Base-by-base conservation (phyloP, 2,888 invertebrate genomes). In the Caenorhabditis sp. region DNA sequence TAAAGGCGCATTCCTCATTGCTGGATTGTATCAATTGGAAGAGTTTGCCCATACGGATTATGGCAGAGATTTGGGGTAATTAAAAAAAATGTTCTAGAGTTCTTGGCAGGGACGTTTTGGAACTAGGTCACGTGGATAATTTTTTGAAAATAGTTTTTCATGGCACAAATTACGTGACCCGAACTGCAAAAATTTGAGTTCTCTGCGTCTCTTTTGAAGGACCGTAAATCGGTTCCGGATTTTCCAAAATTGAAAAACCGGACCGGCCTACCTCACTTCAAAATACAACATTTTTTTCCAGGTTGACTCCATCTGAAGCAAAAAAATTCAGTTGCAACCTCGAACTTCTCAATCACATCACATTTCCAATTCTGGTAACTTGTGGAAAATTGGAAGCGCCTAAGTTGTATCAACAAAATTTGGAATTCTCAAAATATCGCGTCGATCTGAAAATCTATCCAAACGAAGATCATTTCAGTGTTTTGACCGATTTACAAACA, bases 321-420 rank as follows among this genome's bases (percentile, higher is more conserved):
- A 54, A 58, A 6, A 26, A 19, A 8, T 65, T 53, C 50, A 72
- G 68, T 49, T 72, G 72, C 37, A 64, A 72, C 21, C 65, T 61
- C 51, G 4, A 65, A 2, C 54, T 64, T 23, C 21, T 72, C 3
- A 53, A 61, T 36, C 26, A n/a, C 10, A n/a, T 62, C 23, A 43
- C 12, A 27, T 62, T 65, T 21, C 64, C 67, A 17, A 61, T 68
- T 54, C 50, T 68, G 1, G 37, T 58, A 1, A 43, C 68, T 2
- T 55, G 53, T 23, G 61, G 72, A 37, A 58, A 36, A 58, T 5
- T 61, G 19, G 72, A 72, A 50, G 67, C 72, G 10, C 72, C 67
- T 23, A 67, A 64, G 31, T n/a, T 72, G 19, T 64, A 62, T 57
- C 43, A 72, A 31, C 72, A 72, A 58, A 72, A 72, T 50, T n/a